These are phyloP conservation scores for Alosa alosa DNA, from an alignment of 2,113 vertebrate species.

Conservation along the genomic window DNA sequence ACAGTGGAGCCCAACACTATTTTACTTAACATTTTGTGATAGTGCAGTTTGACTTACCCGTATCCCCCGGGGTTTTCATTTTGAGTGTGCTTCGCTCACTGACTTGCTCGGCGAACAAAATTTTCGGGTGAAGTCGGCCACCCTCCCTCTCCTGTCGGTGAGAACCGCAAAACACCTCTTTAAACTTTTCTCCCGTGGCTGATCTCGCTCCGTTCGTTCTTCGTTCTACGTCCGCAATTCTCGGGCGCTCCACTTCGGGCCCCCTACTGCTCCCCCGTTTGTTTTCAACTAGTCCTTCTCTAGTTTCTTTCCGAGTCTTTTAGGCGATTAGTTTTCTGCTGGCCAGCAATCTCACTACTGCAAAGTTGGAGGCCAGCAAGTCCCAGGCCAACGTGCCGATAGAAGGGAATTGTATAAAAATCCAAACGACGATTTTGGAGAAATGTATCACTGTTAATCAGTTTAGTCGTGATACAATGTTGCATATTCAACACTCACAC, in stretches of 20 bases:
- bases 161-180: constrained; percentile 39
- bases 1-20: neutral
- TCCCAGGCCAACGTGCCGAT: constrained; percentile 58
- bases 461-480: constrained; percentile 45
- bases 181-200: constrained; percentile 43
- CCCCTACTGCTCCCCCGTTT: constrained; percentile 25
- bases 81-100: constrained; percentile 32
- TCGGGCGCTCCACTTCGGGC: constrained; percentile 16
- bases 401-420: constrained; percentile 43
- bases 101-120: constrained; percentile 21
- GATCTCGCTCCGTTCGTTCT: constrained; percentile 25
- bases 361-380: constrained; percentile 58
- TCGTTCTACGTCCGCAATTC: neutral
- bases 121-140: constrained; percentile 21
- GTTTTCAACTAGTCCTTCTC: constrained; percentile 32
- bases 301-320: constrained; percentile 32
- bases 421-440: constrained; percentile 27
- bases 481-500: constrained; percentile 61
- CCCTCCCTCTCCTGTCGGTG: constrained; percentile 23
- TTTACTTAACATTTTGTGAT: constrained; percentile 4
- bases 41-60: constrained; percentile 60
- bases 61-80: constrained; percentile 74
- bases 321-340: constrained; percentile 24
- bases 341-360: constrained; percentile 45
- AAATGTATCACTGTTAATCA: constrained; percentile 46